A percentile compares a stretch with the other conserved stretches of the same genome.
phyloP scores from a whole-genome alignment of 2,113 vertebrate genomes.

The Brachypodius melanocephalos region DNA sequence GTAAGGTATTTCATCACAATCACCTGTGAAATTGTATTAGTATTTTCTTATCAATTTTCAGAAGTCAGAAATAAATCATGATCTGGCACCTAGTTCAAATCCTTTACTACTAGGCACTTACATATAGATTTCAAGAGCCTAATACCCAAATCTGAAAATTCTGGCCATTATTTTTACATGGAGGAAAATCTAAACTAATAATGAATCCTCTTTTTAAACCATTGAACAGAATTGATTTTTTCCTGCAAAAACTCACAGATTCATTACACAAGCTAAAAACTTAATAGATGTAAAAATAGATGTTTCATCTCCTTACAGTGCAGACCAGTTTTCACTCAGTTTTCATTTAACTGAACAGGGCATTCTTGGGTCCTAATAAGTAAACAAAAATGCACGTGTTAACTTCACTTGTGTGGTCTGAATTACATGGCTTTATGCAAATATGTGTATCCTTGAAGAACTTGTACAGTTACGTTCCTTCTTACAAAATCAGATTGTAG shows the following conservation, averaged over 20 bases:
- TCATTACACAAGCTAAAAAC: background rate
- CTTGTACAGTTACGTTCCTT: background rate
- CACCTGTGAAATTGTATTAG: conserved; percentile 20
- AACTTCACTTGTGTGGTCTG: background rate
- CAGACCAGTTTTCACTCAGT: background rate
- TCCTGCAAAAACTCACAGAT: background rate
- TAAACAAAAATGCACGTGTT: background rate
- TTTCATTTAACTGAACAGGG: background rate
- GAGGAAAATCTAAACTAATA: background rate
- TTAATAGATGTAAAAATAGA: background rate
- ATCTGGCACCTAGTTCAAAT: background rate
- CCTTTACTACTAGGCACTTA: background rate
- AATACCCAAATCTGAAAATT: background rate
- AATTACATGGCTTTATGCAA: background rate
- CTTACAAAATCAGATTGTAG: background rate
- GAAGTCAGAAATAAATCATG: background rate
- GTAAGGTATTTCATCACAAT: background rate
- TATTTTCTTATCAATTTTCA: background rate
- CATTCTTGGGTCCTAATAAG: background rate
- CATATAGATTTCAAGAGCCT: background rate
- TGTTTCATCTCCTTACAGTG: background rate
- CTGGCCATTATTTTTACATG: background rate
- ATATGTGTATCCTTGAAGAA: background rate
- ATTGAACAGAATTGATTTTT: background rate
- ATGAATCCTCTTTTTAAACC: background rate